phyloP scores from a whole-genome alignment of 1,140 invertebrate genomes.

The Orussus abietinus region DNA sequence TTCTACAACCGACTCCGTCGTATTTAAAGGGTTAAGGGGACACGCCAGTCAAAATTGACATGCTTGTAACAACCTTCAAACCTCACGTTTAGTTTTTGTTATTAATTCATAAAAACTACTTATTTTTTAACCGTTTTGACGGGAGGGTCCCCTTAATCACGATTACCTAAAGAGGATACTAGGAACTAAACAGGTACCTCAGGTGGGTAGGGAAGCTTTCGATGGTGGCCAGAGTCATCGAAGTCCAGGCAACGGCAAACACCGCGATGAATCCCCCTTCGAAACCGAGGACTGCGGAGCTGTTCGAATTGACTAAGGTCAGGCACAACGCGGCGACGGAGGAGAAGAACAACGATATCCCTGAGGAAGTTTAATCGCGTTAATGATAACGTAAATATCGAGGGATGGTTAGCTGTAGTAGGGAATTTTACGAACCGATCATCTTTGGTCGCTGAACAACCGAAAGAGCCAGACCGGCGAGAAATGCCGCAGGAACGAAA shows the following conservation, averaged over 20 bases:
- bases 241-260: slow-evolving; percentile 41
- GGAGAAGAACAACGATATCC: slow-evolving; percentile 40
- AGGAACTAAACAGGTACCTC: slow-evolving; percentile 26
- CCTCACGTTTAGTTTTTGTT: too few species aligned
- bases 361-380: slow-evolving; percentile 13
- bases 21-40: too few species aligned
- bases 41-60: too few species aligned
- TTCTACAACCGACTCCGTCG: not conserved
- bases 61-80: too few species aligned
- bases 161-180: not conserved
- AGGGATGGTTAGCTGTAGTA: not conserved
- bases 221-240: slow-evolving; percentile 37
- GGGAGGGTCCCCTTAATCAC: too few species aligned
- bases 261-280: slow-evolving; percentile 42
- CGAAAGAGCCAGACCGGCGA: slow-evolving; percentile 37
- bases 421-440: slow-evolving; percentile 33
- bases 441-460: slow-evolving; percentile 41
- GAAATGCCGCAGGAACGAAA: slow-evolving; percentile 37
- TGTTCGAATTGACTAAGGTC: slow-evolving; percentile 33
- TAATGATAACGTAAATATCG: not conserved
- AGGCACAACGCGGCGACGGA: slow-evolving; percentile 36
- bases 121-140: too few species aligned
- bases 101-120: too few species aligned
- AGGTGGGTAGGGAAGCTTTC: slow-evolving; percentile 45
- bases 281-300: slow-evolving; percentile 37